Conservation (phyloP, 2,113 vertebrate genomes). For the Hystrix cristata region DNA sequence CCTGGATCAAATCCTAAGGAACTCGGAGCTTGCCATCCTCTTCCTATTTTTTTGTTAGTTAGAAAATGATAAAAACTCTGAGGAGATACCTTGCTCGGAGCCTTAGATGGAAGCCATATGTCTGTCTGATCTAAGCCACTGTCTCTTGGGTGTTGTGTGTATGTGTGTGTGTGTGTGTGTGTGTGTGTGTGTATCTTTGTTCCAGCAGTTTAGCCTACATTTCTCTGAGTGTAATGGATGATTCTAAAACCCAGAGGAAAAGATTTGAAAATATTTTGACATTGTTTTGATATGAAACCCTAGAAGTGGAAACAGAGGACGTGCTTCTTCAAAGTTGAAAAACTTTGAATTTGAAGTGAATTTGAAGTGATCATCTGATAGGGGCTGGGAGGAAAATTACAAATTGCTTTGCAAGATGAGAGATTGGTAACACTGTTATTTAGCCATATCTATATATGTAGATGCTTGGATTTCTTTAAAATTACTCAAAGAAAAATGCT, state of each 20-base stretch:
- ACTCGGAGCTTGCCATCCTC: neutral
- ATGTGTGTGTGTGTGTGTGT: too few relatives aligned
- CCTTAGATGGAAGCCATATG: neutral
- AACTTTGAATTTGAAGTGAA: neutral
- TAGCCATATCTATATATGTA: neutral
- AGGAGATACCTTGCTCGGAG: neutral
- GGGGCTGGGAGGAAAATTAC: neutral
- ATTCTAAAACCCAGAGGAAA: neutral
- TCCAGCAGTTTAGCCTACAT: neutral
- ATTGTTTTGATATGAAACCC: neutral
- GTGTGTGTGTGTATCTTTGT: neutral
- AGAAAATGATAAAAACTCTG: neutral
- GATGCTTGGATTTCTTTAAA: neutral
- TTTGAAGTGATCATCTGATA: slow-evolving; percentile 40
- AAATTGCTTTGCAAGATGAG: slow-evolving; percentile 11
- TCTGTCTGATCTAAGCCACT: neutral
- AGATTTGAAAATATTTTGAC: neutral
- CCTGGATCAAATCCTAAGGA: neutral
- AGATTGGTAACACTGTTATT: neutral
- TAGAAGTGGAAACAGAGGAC: neutral
- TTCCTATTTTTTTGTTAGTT: neutral
- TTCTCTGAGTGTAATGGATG: neutral
- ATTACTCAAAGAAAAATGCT: neutral
- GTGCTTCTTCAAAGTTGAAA: neutral
- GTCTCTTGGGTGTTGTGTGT: neutral